Conservation (phyloP, 2,113 vertebrate genomes). For the Ciconia stormi region DNA sequence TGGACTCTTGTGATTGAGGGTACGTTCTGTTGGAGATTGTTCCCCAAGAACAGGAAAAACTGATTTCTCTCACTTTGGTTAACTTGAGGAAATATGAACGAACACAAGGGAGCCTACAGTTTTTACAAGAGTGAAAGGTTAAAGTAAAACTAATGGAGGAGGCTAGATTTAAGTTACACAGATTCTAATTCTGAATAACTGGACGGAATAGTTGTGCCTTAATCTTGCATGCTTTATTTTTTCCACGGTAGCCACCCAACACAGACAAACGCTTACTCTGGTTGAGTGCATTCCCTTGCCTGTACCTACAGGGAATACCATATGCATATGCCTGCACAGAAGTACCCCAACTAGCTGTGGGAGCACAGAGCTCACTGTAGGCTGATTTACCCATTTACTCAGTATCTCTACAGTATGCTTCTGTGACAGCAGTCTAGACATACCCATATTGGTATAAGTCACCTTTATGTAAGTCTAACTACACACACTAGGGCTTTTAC, state of each 20-base stretch:
- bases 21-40: background rate
- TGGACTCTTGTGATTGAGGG: background rate
- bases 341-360: background rate
- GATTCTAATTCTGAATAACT: background rate
- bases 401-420: slow-evolving; percentile 68
- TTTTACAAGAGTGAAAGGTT: background rate
- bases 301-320: background rate
- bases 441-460: slow-evolving; percentile 62
- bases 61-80: background rate
- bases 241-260: background rate
- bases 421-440: slow-evolving; percentile 71
- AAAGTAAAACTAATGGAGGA: background rate
- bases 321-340: background rate
- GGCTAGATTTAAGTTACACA: background rate
- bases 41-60: background rate
- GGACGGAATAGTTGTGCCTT: background rate
- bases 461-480: slow-evolving; percentile 62
- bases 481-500: slow-evolving; percentile 66
- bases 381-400: slow-evolving; percentile 37
- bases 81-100: background rate
- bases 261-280: background rate
- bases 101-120: background rate
- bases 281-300: background rate
- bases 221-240: background rate
- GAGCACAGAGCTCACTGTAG: slow-evolving; percentile 47